Base-by-base conservation (phyloP, 2,888 invertebrate genomes). In the Syrista parreyssii region DNA sequence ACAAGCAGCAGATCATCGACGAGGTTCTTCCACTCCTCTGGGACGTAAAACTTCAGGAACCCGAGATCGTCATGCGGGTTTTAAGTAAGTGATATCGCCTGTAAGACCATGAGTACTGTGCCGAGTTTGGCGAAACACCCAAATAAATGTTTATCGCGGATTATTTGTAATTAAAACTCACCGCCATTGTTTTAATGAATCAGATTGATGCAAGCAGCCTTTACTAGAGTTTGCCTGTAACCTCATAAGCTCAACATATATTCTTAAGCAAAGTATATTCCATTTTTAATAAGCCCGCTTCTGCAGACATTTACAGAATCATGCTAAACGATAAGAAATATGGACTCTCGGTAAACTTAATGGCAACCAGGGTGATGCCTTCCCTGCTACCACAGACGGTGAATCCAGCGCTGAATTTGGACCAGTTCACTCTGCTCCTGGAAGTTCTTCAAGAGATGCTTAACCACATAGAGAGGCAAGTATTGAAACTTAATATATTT, bases 301-400 rank as follows among this genome's bases (percentile, higher is more conserved):
- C 93, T 92, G 72, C 93, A 98, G 98, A 96, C 92, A 97, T 98
- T 89, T 98, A 98, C 93, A 95, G 96, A 88, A 94, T 96, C 88
- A 96, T 98, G 95, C 93, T 98, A 85, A 94, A 95, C 89, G 98
- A 98, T 92, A 96, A 96, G 91, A 97, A 96, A 89, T 98, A 97
- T 91, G 98, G 97, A 69, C 92, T 99, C 84, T 96, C 97, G 4
- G 95, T 98, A 74, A 97, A 96, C 90, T 93, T 98, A 86, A 97
- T 99, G 95, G 98, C 98, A 11, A 97, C 97, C 15, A 95, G 97
- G 89, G 97, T 98, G 87, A 96, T 99, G 94, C 99, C 98, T 11
- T 95, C 97, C 23, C 93, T 99, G 76, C 95, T 98, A 79, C 98
- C 98, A 32, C 97, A 97, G 90, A 96, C 98, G 1, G 96, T 98